Percentiles rank a stretch among this genome's conserved stretches.
phyloP scores from a whole-genome alignment of 2,888 invertebrate genomes.

The Aspidiotus rigidus region DNA sequence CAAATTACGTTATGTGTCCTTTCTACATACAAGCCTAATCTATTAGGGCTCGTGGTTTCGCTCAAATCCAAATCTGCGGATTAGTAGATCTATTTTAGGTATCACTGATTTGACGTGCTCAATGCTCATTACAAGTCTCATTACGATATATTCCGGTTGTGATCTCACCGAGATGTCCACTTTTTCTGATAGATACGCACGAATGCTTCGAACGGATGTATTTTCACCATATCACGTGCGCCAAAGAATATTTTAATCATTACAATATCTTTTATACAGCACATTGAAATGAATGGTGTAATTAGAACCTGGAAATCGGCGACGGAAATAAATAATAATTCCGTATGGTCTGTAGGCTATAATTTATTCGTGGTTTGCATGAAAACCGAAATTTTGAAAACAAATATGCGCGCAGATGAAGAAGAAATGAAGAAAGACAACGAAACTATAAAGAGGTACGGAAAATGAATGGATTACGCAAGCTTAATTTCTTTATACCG shows the following conservation, averaged over 20 bases:
- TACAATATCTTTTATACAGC: background rate
- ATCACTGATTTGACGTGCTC: conserved; percentile 5
- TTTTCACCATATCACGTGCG: conserved; percentile 17
- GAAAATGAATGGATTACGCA: too few relatives aligned
- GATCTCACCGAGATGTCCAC: conserved; percentile 12
- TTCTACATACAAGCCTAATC: too few relatives aligned
- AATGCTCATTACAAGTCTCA: background rate
- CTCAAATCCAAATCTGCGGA: too few relatives aligned
- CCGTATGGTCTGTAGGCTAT: background rate
- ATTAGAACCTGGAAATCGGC: conserved; percentile 3
- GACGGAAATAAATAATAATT: background rate
- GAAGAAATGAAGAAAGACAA: too few relatives aligned
- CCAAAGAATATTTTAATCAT: background rate
- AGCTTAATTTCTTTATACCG: too few relatives aligned
- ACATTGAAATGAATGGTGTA: background rate
- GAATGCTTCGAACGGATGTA: conserved; percentile 9
- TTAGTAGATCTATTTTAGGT: background rate
- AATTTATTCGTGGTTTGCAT: background rate
- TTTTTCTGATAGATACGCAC: conserved; percentile 10
- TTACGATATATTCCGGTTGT: conserved; percentile 11
- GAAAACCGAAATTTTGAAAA: too few relatives aligned
- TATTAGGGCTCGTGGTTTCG: too few relatives aligned
- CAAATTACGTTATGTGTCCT: too few relatives aligned
- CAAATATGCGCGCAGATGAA: too few relatives aligned
- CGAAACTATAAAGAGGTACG: too few relatives aligned